Conservation (phyloP, 2,888 invertebrate genomes). For the Linnaemya tessellans region DNA sequence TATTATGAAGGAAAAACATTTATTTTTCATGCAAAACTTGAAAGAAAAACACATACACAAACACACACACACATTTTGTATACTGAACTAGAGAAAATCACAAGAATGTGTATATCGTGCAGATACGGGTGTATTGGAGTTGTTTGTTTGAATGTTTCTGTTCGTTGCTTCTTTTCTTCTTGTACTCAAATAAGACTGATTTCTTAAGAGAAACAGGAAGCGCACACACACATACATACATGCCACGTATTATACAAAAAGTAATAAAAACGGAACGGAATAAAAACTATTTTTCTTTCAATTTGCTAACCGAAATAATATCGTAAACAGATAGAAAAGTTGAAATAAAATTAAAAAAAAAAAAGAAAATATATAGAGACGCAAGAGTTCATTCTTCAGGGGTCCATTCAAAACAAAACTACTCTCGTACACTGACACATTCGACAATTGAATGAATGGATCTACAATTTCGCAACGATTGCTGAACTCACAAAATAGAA, state of each 20-base stretch:
- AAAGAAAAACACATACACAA: slow-evolving; percentile 43
- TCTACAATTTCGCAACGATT: slow-evolving; percentile 26
- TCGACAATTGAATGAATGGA: slow-evolving; percentile 63
- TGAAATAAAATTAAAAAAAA: slow-evolving; percentile 29
- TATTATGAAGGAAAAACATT: slow-evolving; percentile 57
- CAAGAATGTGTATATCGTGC: slow-evolving; percentile 44
- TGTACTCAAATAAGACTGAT: slow-evolving; percentile 30
- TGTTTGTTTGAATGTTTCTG: slow-evolving; percentile 22
- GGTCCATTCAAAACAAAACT: slow-evolving; percentile 50
- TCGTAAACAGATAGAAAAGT: slow-evolving; percentile 14
- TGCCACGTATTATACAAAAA: not conserved
- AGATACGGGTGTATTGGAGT: slow-evolving; percentile 11
- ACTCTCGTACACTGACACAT: slow-evolving; percentile 54
- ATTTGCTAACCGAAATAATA: slow-evolving; percentile 47
- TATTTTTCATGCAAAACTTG: slow-evolving; percentile 63
- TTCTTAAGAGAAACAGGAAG: slow-evolving; percentile 43
- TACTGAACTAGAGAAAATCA: slow-evolving; percentile 31
- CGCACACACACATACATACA: not conserved
- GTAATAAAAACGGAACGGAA: not conserved
- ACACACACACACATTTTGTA: not conserved
- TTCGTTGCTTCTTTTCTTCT: slow-evolving; percentile 6
- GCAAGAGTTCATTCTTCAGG: slow-evolving; percentile 29
- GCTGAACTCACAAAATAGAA: slow-evolving; percentile 9
- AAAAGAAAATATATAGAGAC: not conserved
- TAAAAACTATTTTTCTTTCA: slow-evolving; percentile 39